Percentiles rank a stretch among this genome's conserved stretches.
Evolutionary conservation across 2,888 invertebrate genomes (phyloP).

Genomic region (Steinernema scapterisci): DNA sequence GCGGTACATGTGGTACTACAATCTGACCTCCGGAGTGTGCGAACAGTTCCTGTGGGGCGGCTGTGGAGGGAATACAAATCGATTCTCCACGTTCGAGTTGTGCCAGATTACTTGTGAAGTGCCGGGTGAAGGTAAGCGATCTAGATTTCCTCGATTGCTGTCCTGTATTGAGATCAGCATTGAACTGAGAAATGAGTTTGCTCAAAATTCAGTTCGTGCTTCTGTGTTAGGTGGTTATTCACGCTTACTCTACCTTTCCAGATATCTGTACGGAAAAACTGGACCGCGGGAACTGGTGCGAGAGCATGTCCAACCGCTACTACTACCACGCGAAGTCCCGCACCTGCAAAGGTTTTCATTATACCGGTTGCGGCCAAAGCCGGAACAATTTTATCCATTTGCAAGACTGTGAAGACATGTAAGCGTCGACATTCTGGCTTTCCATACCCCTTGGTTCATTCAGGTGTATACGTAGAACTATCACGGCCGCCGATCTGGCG

Average conservation of each 20-base stretch:
- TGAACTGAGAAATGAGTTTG: too few relatives aligned
- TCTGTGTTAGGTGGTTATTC: not conserved
- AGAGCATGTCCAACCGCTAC: conserved; percentile 55
- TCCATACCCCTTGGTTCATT: too few relatives aligned
- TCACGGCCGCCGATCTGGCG: conserved; percentile 24
- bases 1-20: conserved; percentile 63
- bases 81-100: conserved; percentile 58
- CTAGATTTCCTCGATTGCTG: too few relatives aligned
- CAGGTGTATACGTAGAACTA: conserved; percentile 20
- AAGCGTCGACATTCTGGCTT: too few relatives aligned
- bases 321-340: conserved; percentile 43
- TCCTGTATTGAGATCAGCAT: too few relatives aligned
- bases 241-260: conserved; percentile 38
- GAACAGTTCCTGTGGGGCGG: conserved; percentile 65
- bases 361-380: conserved; percentile 63
- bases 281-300: conserved; percentile 63
- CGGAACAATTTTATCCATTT: conserved; percentile 55
- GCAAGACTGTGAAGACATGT: conserved; percentile 51
- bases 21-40: conserved; percentile 58
- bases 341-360: conserved; percentile 60
- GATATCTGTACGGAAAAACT: conserved; percentile 59
- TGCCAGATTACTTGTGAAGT: conserved; percentile 62
- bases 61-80: conserved; percentile 59
- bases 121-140: conserved; percentile 47
- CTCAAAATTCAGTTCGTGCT: too few relatives aligned